Base-by-base conservation (phyloP, 2,888 invertebrate species). In the Laspeyria flexula region DNA sequence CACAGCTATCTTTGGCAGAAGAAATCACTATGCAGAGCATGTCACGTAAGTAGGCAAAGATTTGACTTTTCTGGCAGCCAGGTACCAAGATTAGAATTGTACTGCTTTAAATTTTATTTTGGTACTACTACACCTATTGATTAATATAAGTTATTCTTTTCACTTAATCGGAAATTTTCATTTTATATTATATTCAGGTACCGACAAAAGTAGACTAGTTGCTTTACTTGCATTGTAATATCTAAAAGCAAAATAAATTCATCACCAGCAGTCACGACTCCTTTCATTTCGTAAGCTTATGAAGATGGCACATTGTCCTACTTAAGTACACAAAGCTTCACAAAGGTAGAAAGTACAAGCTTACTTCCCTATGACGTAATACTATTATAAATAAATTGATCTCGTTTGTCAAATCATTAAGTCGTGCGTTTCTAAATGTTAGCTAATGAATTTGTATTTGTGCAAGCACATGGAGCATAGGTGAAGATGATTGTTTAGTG, bases 401-500 rank as follows among this genome's bases (percentile, higher is more conserved):
- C 57, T 65, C 62, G 67, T 80, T 80, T 75, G 71, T 80, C 73
- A 77, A 75, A 73, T 71, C 63, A 73, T 73, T 73, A 56, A 65
- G 59, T 58, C 62, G 64, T 61, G 60, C 54, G 58, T 48, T 49
- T 38, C 41, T 52, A 69, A 61, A 72, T 64, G 64, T 59, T 27
- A 46, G 34, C 37, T 59, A 67, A 70, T 68, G 62, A 69, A 56
- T 55, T 47, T 65, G 52, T 65, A 56, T 55, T 47, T 65, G 52
- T 65, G 61, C 47, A 53, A 69, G 59, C 53, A n/a, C n/a, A 42
- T 30, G 30, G 33, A 52, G 51, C 35, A 38, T 39, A 42, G 39
- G 55, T 44, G 48, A 38, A 43, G 51, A 58, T 31, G 65, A 21
- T 52, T 33, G 44, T 43, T 41, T 45, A 41, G 35, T 38, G 44